Percentiles rank a stretch among this genome's conserved stretches.
These are phyloP conservation scores for Tachysurus fulvidraco DNA, from an alignment of 2,113 vertebrate species.

Conservation along the genomic window DNA sequence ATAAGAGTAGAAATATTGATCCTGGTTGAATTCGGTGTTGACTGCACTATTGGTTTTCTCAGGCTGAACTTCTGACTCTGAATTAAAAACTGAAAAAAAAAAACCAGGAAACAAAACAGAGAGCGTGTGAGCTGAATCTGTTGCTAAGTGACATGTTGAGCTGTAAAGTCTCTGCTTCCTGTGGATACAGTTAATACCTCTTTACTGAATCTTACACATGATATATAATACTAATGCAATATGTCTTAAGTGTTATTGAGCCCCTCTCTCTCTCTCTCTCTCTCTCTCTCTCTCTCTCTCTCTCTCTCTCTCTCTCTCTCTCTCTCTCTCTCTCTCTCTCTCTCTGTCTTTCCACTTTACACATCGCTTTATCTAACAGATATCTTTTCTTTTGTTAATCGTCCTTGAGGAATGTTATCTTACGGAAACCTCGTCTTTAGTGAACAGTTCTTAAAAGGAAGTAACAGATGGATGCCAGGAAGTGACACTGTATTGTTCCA, in stretches of 20 bases:
- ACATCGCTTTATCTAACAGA: neutral
- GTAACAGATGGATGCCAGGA: slow-evolving; percentile 42
- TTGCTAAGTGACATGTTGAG: neutral
- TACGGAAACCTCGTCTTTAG: neutral
- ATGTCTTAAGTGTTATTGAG: neutral
- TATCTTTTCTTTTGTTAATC: neutral
- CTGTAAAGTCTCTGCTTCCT: slow-evolving; percentile 5
- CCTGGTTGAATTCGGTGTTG: neutral
- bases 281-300: neutral
- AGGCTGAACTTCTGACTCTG: slow-evolving; percentile 39
- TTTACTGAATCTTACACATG: neutral
- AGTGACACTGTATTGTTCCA: slow-evolving; percentile 45
- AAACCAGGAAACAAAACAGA: neutral
- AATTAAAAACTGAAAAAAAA: slow-evolving; percentile 55
- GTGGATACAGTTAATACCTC: neutral
- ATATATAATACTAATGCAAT: neutral
- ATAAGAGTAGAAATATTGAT: slow-evolving; percentile 7
- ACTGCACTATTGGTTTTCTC: neutral
- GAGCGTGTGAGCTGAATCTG: neutral
- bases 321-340: no score
- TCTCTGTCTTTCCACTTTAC: neutral
- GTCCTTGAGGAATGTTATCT: neutral
- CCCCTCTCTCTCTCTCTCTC: neutral
- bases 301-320: neutral
- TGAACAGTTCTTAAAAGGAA: slow-evolving; percentile 7